phyloP scores from a whole-genome alignment of 2,888 invertebrate genomes.

The Sturmia bella region DNA sequence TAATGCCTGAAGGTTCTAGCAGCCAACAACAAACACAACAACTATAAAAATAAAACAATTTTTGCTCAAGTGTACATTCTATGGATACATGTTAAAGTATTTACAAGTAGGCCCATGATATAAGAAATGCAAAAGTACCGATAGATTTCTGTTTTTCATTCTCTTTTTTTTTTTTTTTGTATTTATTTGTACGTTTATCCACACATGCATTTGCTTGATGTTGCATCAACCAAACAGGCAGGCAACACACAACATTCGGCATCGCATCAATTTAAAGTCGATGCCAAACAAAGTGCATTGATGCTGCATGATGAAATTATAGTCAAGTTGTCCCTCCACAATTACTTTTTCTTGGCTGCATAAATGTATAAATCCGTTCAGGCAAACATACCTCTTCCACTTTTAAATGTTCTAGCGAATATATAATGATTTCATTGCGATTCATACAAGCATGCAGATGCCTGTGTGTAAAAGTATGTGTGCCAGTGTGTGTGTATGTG shows the following conservation, averaged over 20 bases:
- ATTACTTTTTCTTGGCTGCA: constrained; percentile 49
- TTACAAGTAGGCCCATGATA: constrained; percentile 66
- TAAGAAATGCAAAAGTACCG: constrained; percentile 44
- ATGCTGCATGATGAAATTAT: constrained; percentile 61
- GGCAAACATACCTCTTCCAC: constrained; percentile 17
- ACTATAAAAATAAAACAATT: constrained; percentile 39
- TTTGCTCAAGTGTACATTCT: constrained; percentile 59
- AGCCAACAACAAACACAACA: constrained; percentile 41
- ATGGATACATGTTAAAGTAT: constrained; percentile 44
- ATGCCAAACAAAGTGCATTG: constrained; percentile 70
- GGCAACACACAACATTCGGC: constrained; percentile 39
- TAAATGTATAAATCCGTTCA: constrained; percentile 36
- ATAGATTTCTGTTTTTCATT: constrained; percentile 7
- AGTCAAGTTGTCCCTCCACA: constrained; percentile 79
- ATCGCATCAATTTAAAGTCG: constrained; percentile 68
- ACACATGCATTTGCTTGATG: constrained; percentile 37
- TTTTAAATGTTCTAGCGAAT: constrained; percentile 32
- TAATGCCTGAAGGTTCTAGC: constrained; percentile 67
- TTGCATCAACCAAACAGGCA: constrained; percentile 26
- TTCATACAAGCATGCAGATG: constrained; percentile 1
- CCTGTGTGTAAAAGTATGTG: not conserved
- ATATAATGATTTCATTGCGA: constrained; percentile 24
- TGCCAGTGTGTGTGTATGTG: not conserved
- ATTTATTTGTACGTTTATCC: constrained; percentile 14
- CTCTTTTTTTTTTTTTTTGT: not conserved